A percentile compares a stretch with the other conserved stretches of the same genome.
Conservation (phyloP, 2,797 vertebrate genomes). For the Hapalemur alaotrensis region DNA sequence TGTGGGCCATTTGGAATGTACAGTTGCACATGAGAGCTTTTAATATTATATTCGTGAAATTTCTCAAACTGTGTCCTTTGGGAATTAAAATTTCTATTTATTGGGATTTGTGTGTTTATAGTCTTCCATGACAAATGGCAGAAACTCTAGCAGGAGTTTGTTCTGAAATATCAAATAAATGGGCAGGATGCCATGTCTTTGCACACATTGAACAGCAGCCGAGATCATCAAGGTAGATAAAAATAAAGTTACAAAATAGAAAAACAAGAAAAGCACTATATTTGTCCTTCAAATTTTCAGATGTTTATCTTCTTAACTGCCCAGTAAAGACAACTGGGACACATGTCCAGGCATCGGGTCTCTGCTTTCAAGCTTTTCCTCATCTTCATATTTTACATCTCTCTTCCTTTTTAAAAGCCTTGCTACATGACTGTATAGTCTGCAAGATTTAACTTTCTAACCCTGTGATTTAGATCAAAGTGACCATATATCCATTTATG, state of each 20-base stretch:
- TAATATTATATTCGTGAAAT: not conserved
- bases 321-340: not conserved
- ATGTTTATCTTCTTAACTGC: not conserved
- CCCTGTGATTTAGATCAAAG: constrained; percentile 49
- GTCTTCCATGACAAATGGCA: not conserved
- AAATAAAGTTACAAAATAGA: constrained; percentile 27
- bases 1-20: not conserved
- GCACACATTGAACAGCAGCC: not conserved
- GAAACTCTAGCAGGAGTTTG: not conserved
- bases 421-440: not conserved
- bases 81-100: constrained; percentile 27
- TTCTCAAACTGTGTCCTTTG: constrained; percentile 34
- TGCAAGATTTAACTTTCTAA: constrained; percentile 47
- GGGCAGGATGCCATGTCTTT: constrained; percentile 9
- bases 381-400: constrained; percentile 7
- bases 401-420: constrained; percentile 8
- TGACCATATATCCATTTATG: constrained; percentile 26
- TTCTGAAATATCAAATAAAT: constrained; percentile 55
- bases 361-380: constrained; percentile 10
- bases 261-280: constrained; percentile 12
- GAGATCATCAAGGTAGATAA: constrained; percentile 41
- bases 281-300: constrained; percentile 5
- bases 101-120: constrained; percentile 30
- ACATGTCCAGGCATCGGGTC: not conserved
- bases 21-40: not conserved